These are phyloP conservation scores for Colletes collaris DNA, from an alignment of 2,888 invertebrate species.

Conservation along the genomic window DNA sequence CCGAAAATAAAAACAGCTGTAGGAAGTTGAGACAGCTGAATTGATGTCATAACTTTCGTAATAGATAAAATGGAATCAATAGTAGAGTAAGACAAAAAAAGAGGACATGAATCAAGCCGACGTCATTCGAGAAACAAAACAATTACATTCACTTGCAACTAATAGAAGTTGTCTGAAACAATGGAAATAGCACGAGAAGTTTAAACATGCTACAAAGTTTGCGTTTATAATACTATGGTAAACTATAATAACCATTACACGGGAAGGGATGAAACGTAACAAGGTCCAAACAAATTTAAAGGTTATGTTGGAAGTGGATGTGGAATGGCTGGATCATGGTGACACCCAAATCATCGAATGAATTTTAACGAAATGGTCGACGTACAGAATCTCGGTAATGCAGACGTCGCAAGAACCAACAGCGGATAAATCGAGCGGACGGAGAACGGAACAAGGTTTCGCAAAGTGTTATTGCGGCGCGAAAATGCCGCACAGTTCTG, in stretches of 20 bases:
- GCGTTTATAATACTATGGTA: neutral
- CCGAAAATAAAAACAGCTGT: neutral
- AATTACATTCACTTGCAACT: too few relatives aligned
- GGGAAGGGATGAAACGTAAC: neutral
- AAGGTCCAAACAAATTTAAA: neutral
- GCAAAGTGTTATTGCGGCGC: neutral
- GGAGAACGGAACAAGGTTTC: neutral
- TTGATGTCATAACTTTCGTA: neutral
- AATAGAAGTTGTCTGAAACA: too few relatives aligned
- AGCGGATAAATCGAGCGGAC: neutral
- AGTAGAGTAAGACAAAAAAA: neutral
- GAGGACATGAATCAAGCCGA: neutral
- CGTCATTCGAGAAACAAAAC: neutral
- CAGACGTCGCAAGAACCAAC: neutral
- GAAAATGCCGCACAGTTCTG: conserved; percentile 21
- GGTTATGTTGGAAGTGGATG: neutral
- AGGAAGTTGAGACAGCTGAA: neutral
- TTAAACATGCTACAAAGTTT: too few relatives aligned
- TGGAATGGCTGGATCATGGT: conserved; percentile 5
- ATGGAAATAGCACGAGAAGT: too few relatives aligned
- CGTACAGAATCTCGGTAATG: neutral
- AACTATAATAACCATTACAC: conserved; percentile 5
- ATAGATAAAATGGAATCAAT: neutral
- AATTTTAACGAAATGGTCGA: neutral
- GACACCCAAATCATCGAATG: conserved; percentile 14